phyloP scores from a whole-genome alignment of 2,888 invertebrate species.

The Apocheima hispidaria region DNA sequence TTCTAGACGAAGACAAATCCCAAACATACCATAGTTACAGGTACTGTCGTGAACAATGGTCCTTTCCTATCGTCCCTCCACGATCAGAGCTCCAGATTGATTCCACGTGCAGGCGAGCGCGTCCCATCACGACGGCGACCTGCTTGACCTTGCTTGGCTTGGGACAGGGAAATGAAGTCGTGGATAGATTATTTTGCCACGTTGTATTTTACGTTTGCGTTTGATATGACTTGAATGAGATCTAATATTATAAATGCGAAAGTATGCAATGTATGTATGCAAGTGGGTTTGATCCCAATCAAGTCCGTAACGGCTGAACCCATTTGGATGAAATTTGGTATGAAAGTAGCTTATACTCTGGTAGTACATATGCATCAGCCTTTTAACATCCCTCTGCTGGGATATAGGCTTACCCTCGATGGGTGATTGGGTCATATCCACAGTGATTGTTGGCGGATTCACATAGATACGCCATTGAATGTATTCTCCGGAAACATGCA shows the following conservation, averaged over 20 bases:
- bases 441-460: too few species aligned
- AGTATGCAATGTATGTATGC: too few species aligned
- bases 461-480: too few species aligned
- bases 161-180: slow-evolving; percentile 6
- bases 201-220: background rate
- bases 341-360: too few species aligned
- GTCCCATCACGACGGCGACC: slow-evolving; percentile 35
- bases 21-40: background rate
- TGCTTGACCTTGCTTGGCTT: slow-evolving; percentile 19
- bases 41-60: slow-evolving; percentile 30
- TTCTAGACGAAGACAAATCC: slow-evolving; percentile 1
- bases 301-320: too few species aligned
- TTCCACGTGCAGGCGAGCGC: slow-evolving; percentile 28
- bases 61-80: slow-evolving; percentile 25
- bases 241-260: background rate
- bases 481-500: too few species aligned
- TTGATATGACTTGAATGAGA: background rate
- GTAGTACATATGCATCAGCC: too few species aligned
- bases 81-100: slow-evolving; percentile 42
- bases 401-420: too few species aligned
- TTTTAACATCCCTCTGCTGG: too few species aligned
- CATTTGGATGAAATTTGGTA: too few species aligned
- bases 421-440: too few species aligned
- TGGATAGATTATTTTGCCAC: background rate
- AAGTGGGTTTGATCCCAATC: too few species aligned